These are phyloP conservation scores for Scaptodrosophila latifasciaeformis DNA, from an alignment of 2,888 invertebrate species.

Conservation along the genomic window DNA sequence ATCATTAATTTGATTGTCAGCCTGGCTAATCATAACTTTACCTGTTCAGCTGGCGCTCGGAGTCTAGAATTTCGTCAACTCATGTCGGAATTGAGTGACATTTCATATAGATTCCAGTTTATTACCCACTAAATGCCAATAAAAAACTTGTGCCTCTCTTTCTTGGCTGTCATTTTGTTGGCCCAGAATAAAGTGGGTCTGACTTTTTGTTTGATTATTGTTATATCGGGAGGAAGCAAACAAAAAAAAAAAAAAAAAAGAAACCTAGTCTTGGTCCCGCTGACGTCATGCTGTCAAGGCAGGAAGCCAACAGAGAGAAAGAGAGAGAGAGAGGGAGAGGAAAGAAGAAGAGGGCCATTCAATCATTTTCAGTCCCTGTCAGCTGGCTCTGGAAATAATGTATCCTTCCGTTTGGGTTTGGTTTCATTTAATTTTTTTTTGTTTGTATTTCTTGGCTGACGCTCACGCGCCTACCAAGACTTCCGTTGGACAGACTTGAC, in stretches of 20 bases:
- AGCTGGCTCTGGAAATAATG: no score
- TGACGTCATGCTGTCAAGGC: conserved; percentile 28
- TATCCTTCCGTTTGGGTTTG: no score
- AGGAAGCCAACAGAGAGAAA: conserved; percentile 29
- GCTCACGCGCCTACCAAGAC: no score
- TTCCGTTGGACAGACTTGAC: no score
- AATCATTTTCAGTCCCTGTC: no score
- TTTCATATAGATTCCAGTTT: neutral
- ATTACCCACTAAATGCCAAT: neutral
- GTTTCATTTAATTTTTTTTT: no score
- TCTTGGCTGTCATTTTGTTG: no score
- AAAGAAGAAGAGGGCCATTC: conserved; percentile 8
- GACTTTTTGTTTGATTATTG: conserved; percentile 14
- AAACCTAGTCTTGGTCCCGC: conserved; percentile 6
- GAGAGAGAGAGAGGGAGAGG: neutral
- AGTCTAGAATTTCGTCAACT: neutral
- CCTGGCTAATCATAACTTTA: conserved; percentile 1
- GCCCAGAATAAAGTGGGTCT: conserved; percentile 21
- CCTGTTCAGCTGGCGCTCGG: neutral
- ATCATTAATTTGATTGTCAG: conserved; percentile 52
- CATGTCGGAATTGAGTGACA: neutral
- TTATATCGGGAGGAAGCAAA: conserved; percentile 23
- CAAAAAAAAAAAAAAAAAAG: conserved; percentile 12
- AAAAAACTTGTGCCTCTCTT: neutral
- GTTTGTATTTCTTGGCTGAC: no score